Conservation (phyloP, 2,888 invertebrate genomes). For the Pomacea canaliculata region DNA sequence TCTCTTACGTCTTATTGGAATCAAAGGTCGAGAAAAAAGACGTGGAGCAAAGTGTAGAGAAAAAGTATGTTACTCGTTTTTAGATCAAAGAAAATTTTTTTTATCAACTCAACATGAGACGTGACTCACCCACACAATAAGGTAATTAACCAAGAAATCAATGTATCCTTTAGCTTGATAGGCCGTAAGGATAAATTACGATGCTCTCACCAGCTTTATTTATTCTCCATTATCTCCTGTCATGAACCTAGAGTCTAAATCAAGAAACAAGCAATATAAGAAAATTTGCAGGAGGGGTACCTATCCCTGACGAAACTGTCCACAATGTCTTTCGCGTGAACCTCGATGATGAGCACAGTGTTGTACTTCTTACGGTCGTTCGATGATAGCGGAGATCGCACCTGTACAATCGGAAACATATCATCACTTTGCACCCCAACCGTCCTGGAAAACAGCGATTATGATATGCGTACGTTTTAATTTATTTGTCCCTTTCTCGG, state of each 20-base stretch:
- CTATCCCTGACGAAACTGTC: slow-evolving; percentile 75
- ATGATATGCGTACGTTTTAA: neutral
- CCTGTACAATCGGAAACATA: slow-evolving; percentile 49
- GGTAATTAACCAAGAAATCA: too few relatives aligned
- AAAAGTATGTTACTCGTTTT: neutral
- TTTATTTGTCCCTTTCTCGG: neutral
- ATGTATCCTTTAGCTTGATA: too few relatives aligned
- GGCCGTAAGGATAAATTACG: too few relatives aligned
- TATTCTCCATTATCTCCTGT: too few relatives aligned
- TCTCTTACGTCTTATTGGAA: too few relatives aligned
- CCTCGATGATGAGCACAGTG: slow-evolving; percentile 88
- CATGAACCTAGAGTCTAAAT: too few relatives aligned
- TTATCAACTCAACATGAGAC: too few relatives aligned
- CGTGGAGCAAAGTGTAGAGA: too few relatives aligned
- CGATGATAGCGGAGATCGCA: slow-evolving; percentile 78
- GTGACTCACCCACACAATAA: too few relatives aligned
- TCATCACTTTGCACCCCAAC: neutral
- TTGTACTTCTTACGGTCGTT: slow-evolving; percentile 90
- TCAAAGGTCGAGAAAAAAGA: too few relatives aligned
- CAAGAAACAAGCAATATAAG: too few relatives aligned
- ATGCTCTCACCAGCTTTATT: too few relatives aligned
- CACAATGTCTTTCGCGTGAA: slow-evolving; percentile 89
- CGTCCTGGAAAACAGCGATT: neutral
- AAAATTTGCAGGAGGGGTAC: slow-evolving; percentile 37
- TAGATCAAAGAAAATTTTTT: neutral